Evolutionary conservation across 1,140 invertebrate genomes (phyloP).

Genomic region (Drosophila hydei): DNA sequence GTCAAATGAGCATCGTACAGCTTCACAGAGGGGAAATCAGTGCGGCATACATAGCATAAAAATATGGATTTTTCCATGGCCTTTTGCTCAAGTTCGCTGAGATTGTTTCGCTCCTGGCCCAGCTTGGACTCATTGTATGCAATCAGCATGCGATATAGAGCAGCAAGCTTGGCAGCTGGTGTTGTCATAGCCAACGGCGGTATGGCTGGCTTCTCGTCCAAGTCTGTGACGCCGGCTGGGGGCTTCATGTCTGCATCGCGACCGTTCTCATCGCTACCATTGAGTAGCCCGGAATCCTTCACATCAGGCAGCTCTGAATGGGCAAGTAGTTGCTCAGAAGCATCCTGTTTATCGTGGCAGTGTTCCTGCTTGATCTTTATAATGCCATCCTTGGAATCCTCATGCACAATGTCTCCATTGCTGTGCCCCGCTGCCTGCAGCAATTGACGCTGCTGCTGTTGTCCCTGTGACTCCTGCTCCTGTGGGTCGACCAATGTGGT

Average conservation of each 20-base stretch:
- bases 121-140: constrained; percentile 77
- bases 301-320: constrained; percentile 60
- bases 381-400: constrained; percentile 77
- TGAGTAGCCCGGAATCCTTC: constrained; percentile 58
- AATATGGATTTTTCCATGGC: constrained; percentile 82
- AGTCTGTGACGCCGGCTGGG: constrained; percentile 40
- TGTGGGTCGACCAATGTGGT: constrained; percentile 27
- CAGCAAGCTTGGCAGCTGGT: constrained; percentile 73
- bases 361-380: constrained; percentile 79
- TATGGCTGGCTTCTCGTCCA: constrained; percentile 58
- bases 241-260: constrained; percentile 57
- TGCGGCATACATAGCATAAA: constrained; percentile 86
- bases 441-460: constrained; percentile 32
- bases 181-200: constrained; percentile 65
- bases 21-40: constrained; percentile 83
- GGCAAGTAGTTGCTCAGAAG: constrained; percentile 44
- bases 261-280: constrained; percentile 35
- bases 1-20: constrained; percentile 89
- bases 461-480: neutral
- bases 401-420: constrained; percentile 24
- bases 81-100: constrained; percentile 74
- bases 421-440: constrained; percentile 25
- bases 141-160: constrained; percentile 78
- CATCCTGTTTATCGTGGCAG: constrained; percentile 57
- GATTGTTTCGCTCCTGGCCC: constrained; percentile 72